Evolutionary conservation across 2,888 invertebrate genomes (phyloP), one percentile per base, ranked within the genome.

Genomic region (Drosophila leonis): DNA sequence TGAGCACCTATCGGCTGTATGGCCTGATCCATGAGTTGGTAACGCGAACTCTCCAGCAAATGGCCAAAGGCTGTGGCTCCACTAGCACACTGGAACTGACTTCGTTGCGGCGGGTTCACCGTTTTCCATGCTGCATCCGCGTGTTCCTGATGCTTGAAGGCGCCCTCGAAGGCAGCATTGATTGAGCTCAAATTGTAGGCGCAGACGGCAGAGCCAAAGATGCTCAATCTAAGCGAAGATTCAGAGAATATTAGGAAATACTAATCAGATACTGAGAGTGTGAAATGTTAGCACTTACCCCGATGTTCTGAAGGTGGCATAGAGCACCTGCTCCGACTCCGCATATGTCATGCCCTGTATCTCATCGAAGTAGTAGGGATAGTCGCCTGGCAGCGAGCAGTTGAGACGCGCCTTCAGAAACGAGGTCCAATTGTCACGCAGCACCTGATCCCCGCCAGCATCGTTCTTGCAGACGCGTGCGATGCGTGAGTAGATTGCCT

Each of bases 401-500:
- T 96, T 97, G 0, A 98, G 93, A 0, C 98, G 94, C 0, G 98
- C 97, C 93, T 98, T 98, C 18, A 97, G 94, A 92, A 97, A 98
- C 0, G 98, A 97, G n/a, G 97, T 97, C 98, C 98, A 98, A 79
- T 96, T 97, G 81, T 98, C 96, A 80, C 95, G 96, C 91, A 97
- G 94, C 92, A 97, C 94, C 65, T 95, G 94, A 82, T 95, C 95
- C 5, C 96, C 96, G n/a, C 97, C 97, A 4, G 94, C 94, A 91
- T 98, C 98, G 90, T 97, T 96, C 93, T 98, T 98, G 92, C 98
- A 98, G 4, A 98, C 96, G 59, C 98, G 94, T 0, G 97, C 98
- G 64, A 98, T 97, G 77, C 98, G 95, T 2, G 98, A 98, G 93
- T 97, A 98, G 41, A 98, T 95, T 83, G 95, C 95, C 97, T 97